Conservation (phyloP, 2,888 invertebrate genomes). For the Polydrusus cervinus region DNA sequence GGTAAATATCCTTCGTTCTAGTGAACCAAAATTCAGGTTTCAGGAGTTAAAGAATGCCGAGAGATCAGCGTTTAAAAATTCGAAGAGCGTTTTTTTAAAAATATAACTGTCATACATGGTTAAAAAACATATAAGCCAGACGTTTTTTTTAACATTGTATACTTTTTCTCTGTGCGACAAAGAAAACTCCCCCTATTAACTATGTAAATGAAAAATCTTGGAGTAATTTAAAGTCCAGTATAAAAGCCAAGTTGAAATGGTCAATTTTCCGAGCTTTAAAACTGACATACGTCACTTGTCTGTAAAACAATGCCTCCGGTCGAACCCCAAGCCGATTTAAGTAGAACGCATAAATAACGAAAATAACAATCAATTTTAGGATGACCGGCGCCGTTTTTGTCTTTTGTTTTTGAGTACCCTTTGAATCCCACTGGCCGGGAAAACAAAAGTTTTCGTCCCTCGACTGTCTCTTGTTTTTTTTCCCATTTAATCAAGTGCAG, state of each 20-base stretch:
- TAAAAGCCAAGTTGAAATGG: conserved; percentile 54
- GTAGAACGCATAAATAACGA: conserved; percentile 68
- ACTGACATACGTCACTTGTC: conserved; percentile 60
- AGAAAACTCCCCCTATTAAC: too few species aligned
- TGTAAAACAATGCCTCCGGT: conserved; percentile 55
- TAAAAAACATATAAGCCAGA: too few species aligned
- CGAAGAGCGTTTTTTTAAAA: too few species aligned
- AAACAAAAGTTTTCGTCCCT: conserved; percentile 65
- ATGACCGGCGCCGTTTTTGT: conserved; percentile 68
- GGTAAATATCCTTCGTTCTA: too few species aligned
- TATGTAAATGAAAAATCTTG: conserved; percentile 39
- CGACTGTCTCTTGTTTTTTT: conserved; percentile 60
- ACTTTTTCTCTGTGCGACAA: background rate
- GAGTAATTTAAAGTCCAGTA: conserved; percentile 35
- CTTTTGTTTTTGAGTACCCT: conserved; percentile 70
- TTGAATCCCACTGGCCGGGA: conserved; percentile 61
- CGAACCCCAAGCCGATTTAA: conserved; percentile 59
- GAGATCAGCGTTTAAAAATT: too few species aligned
- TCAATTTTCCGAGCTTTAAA: conserved; percentile 60
- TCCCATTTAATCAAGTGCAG: conserved; percentile 68
- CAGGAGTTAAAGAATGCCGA: too few species aligned
- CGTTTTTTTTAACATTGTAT: too few species aligned
- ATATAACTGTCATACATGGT: too few species aligned
- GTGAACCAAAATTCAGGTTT: too few species aligned
- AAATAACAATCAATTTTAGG: conserved; percentile 70